phyloP scores from a whole-genome alignment of 1,140 invertebrate genomes.

The Drosophila willistoni region DNA sequence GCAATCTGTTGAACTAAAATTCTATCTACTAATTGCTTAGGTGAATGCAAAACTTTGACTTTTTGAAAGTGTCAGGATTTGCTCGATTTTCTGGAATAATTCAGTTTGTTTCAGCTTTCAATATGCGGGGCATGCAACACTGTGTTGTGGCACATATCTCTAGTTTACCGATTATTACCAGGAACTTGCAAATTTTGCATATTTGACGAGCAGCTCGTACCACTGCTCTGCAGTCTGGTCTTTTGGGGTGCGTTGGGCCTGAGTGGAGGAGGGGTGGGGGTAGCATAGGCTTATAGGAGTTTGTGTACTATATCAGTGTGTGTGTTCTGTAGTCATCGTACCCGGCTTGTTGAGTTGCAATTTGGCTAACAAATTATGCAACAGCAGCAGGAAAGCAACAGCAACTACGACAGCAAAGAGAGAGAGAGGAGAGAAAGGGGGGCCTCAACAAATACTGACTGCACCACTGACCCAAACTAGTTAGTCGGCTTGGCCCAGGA shows the following conservation, averaged over 20 bases:
- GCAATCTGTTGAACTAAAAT: no score
- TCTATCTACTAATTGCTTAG: no score
- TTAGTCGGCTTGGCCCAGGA: neutral
- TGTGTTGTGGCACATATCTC: conserved; percentile 38
- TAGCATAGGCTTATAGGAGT: conserved; percentile 5
- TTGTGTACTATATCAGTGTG: conserved; percentile 12
- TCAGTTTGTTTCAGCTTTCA: neutral
- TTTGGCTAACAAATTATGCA: conserved; percentile 81
- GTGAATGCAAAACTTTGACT: no score
- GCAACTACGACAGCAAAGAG: conserved; percentile 11
- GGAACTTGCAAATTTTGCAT: conserved; percentile 68
- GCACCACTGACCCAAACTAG: conserved; percentile 63
- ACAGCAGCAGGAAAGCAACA: conserved; percentile 46
- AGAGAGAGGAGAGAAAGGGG: neutral
- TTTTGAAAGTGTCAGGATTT: no score
- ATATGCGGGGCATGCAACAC: neutral
- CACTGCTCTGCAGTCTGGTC: neutral
- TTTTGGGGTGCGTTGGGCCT: neutral
- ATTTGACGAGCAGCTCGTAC: conserved; percentile 59
- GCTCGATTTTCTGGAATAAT: no score
- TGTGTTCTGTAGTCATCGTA: conserved; percentile 36
- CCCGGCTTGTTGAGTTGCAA: conserved; percentile 75
- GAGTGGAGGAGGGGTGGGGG: no score
- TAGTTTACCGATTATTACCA: conserved; percentile 41
- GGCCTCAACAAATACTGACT: conserved; percentile 17